A percentile compares a stretch with the other conserved stretches of the same genome.
Conservation (phyloP, 2,113 vertebrate species). For the Rhombomys opimus region DNA sequence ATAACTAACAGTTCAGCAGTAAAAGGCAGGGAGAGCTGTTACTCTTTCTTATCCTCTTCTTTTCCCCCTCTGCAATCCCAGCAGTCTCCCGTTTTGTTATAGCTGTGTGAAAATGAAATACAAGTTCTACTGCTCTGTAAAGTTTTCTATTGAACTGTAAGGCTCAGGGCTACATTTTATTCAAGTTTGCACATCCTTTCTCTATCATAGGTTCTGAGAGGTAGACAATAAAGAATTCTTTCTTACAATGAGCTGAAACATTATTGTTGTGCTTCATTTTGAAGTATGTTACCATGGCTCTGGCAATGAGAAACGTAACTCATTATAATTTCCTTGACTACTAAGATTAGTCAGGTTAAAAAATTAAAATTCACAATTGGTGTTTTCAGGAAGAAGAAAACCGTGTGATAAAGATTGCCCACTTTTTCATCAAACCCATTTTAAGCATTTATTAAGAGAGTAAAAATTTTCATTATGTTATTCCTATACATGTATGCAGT, state of each 20-base stretch:
- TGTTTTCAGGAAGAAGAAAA: constrained; percentile 42
- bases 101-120: not conserved
- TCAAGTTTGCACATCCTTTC: not conserved
- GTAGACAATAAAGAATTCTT: constrained; percentile 14
- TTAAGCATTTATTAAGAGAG: not conserved
- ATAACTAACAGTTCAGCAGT: not conserved
- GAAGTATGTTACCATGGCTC: constrained; percentile 23
- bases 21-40: not conserved
- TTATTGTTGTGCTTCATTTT: not conserved
- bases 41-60: not conserved
- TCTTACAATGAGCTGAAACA: constrained; percentile 44
- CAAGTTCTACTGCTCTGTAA: constrained; percentile 28
- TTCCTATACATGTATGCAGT: too few relatives aligned
- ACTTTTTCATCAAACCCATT: not conserved
- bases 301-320: not conserved
- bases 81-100: not conserved
- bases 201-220: not conserved
- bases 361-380: constrained; percentile 17
- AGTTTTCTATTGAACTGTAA: not conserved
- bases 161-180: not conserved
- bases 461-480: too few relatives aligned
- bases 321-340: constrained; percentile 2
- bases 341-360: constrained; percentile 45
- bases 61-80: not conserved
- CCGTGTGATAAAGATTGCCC: constrained; percentile 15